Percentiles rank a stretch among this genome's conserved stretches.
Conservation (phyloP, 2,888 invertebrate species). For the Lathronympha strigana region DNA sequence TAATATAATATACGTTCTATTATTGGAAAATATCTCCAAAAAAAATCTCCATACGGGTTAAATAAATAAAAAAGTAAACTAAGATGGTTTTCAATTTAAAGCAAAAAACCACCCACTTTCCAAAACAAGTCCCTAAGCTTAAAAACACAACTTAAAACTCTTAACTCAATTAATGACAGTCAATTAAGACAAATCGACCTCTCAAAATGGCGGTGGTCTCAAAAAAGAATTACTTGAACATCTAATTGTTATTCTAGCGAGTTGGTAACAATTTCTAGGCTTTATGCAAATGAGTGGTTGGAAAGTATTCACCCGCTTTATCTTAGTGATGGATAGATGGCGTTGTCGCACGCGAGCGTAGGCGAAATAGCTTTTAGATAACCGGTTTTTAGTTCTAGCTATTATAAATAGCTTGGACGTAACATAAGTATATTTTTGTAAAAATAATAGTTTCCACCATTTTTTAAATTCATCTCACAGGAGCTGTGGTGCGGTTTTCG, state of each 20-base stretch:
- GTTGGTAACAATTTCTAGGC: slow-evolving; percentile 62
- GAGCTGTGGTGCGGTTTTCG: no score
- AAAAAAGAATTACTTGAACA: slow-evolving; percentile 47
- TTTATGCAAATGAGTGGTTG: slow-evolving; percentile 66
- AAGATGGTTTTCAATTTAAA: no score
- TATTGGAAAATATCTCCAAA: no score
- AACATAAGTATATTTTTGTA: slow-evolving; percentile 8
- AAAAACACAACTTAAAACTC: slow-evolving; percentile 30
- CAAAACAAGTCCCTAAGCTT: background rate
- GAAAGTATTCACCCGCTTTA: slow-evolving; percentile 67
- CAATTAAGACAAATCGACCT: slow-evolving; percentile 28
- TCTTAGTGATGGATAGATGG: slow-evolving; percentile 74
- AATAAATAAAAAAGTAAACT: no score
- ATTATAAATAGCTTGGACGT: slow-evolving; percentile 6
- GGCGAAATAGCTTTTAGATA: slow-evolving; percentile 39
- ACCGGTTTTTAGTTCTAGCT: slow-evolving; percentile 16
- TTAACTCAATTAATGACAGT: slow-evolving; percentile 25
- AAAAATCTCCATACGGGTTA: no score
- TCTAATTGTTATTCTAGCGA: slow-evolving; percentile 59
- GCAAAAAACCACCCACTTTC: no score
- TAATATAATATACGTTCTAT: no score
- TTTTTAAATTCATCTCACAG: no score
- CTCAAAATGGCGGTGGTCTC: slow-evolving; percentile 23
- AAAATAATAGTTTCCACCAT: no score
- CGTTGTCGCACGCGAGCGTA: slow-evolving; percentile 60